Evolutionary conservation across 1,140 invertebrate genomes (phyloP), one percentile per base, ranked within the genome.

Genomic region (Armadillidium nasatum): DNA sequence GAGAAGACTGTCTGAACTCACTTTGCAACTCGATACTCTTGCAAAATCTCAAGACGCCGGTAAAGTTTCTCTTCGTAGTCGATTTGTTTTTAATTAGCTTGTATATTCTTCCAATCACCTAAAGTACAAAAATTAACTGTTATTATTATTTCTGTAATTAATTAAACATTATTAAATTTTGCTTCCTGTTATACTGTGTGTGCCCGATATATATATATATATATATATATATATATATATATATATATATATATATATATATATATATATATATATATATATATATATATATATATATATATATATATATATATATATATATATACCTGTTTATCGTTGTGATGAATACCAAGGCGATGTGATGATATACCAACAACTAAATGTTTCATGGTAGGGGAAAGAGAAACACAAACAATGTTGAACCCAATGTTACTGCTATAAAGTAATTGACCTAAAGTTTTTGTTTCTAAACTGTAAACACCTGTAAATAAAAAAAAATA

Each of bases 291-390:
- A n/a, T n/a, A n/a, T n/a, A n/a, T n/a, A n/a, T n/a, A n/a, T n/a
- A n/a, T n/a, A n/a, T n/a, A n/a, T n/a, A n/a, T n/a, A n/a, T n/a
- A n/a, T n/a, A n/a, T n/a, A n/a, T n/a, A n/a, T n/a, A n/a, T n/a
- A n/a, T n/a, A n/a, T n/a, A n/a, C n/a, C n/a, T n/a, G n/a, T n/a
- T n/a, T n/a, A n/a, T n/a, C n/a, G n/a, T n/a, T n/a, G n/a, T n/a
- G 78, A 23, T 81, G 83, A 4, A 83, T 71, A 77, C 82, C 83
- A 21, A 83, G 81, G 33, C 90, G 85, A 1, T 89, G 87, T 21
- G 91, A 89, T 71, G 91, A 90, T 21, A 94, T 85, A 43, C 93
- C 93, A 9, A 94, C 92, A 44, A 93, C 85, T 7, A 94, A 86
- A 85, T 94, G 91, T 15, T 91, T 87, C 77, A 88, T 89, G 2